Percentiles rank a stretch among this genome's conserved stretches.
Evolutionary conservation across 2,113 vertebrate genomes (phyloP).

Genomic region (Garra rufa): DNA sequence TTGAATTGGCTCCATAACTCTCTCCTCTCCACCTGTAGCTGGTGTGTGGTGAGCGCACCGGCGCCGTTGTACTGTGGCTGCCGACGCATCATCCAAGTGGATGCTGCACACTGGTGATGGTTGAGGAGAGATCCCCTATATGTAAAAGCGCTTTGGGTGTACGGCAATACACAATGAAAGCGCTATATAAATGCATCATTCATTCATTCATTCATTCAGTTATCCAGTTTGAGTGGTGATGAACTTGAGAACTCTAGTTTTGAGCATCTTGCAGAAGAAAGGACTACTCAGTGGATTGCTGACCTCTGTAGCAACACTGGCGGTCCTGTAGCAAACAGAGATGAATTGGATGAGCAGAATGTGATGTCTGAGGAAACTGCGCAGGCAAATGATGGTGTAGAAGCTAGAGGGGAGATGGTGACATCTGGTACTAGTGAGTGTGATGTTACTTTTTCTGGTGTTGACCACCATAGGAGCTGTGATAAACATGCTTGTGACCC

Average conservation of each 20-base stretch:
- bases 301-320: not conserved
- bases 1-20: too few relatives aligned
- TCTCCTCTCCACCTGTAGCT: too few relatives aligned
- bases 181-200: too few relatives aligned
- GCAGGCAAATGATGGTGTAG: not conserved
- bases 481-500: not conserved
- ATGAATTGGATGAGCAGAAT: not conserved
- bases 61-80: too few relatives aligned
- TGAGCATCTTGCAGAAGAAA: not conserved
- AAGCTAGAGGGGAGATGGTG: not conserved
- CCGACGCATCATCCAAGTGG: too few relatives aligned
- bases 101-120: too few relatives aligned
- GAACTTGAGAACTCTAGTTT: too few relatives aligned
- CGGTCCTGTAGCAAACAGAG: not conserved
- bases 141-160: too few relatives aligned
- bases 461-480: not conserved
- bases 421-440: not conserved
- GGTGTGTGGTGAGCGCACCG: too few relatives aligned
- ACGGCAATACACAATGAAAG: too few relatives aligned
- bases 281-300: conserved; percentile 1
- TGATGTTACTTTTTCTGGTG: not conserved
- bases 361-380: not conserved
- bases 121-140: too few relatives aligned
- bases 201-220: too few relatives aligned
- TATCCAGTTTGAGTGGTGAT: not conserved